Conservation (phyloP, 2,888 invertebrate species). For the Stratiomys singularior region DNA sequence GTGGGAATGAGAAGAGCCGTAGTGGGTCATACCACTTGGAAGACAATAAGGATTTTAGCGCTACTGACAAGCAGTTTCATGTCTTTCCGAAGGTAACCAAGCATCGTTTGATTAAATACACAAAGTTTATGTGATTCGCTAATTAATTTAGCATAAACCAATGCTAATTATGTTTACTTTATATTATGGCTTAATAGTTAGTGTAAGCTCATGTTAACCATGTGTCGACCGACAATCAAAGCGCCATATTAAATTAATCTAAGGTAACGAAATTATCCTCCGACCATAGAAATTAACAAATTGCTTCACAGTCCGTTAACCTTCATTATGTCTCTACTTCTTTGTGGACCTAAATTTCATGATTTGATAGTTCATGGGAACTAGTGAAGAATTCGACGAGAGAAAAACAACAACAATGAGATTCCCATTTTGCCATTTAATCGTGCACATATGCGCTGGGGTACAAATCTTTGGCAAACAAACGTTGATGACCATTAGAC, state of each 20-base stretch:
- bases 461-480: conserved; percentile 16
- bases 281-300: conserved; percentile 2
- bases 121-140: too few relatives aligned
- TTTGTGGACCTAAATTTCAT: background rate
- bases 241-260: conserved; percentile 1
- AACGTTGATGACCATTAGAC: conserved; percentile 20
- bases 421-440: conserved; percentile 38
- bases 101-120: too few relatives aligned
- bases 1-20: conserved; percentile 9
- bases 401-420: conserved; percentile 37
- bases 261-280: background rate
- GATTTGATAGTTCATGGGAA: conserved; percentile 6
- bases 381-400: background rate
- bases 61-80: too few relatives aligned
- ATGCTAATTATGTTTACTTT: too few relatives aligned
- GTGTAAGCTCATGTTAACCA: too few relatives aligned
- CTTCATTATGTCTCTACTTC: conserved; percentile 24
- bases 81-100: too few relatives aligned
- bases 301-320: conserved; percentile 16
- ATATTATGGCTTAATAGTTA: too few relatives aligned
- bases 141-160: too few relatives aligned
- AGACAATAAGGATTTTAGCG: too few relatives aligned
- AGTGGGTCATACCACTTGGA: too few relatives aligned
- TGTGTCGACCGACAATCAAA: too few relatives aligned
- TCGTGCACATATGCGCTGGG: background rate